Conservation (phyloP, 2,797 vertebrate species). For the Eurystomus glaucurus region DNA sequence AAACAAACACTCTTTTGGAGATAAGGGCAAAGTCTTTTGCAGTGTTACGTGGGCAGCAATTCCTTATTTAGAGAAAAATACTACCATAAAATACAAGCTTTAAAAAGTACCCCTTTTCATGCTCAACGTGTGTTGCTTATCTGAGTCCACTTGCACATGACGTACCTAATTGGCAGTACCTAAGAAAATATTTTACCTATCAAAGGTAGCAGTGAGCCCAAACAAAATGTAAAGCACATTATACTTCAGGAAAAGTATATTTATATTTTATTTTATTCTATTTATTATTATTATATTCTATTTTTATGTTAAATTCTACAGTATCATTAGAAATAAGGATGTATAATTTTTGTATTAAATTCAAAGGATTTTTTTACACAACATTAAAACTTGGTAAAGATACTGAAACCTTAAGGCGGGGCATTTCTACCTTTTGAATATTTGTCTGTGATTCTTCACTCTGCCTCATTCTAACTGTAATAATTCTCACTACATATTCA, state of each 20-base stretch:
- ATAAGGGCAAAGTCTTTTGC: neutral
- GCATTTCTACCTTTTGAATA: neutral
- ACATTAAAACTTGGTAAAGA: neutral
- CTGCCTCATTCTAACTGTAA: neutral
- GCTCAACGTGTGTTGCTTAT: neutral
- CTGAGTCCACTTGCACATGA: neutral
- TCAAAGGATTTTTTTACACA: neutral
- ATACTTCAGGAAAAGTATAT: neutral
- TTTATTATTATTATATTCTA: neutral
- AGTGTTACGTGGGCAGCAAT: neutral
- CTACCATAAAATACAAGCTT: neutral
- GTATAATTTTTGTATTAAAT: neutral
- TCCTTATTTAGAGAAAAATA: neutral
- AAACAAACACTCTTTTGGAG: neutral
- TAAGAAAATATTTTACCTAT: neutral
- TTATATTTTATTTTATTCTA: too few relatives aligned
- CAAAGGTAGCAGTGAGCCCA: neutral
- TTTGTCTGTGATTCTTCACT: neutral
- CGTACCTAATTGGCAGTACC: too few relatives aligned
- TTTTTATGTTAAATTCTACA: neutral
- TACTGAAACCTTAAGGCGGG: neutral
- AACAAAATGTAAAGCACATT: neutral
- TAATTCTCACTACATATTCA: neutral
- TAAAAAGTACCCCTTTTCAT: neutral
- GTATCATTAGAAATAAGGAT: neutral